Evolutionary conservation across 2,888 invertebrate genomes (phyloP), one percentile per base, ranked within the genome.

Genomic region (Cheilosia pagana): DNA sequence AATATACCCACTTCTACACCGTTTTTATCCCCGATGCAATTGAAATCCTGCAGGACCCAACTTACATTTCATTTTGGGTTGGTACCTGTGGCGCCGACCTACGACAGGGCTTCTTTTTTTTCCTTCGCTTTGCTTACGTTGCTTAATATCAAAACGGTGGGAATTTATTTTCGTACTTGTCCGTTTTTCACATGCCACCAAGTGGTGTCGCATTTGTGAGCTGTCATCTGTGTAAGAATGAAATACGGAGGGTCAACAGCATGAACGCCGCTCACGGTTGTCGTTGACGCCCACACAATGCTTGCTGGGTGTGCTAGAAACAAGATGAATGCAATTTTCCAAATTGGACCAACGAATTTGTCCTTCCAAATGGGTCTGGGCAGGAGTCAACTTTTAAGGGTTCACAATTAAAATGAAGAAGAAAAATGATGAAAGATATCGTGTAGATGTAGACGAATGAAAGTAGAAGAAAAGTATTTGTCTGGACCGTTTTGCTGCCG

Each of bases 131-230:
- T 35, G 35, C 35, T 35, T 35, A 10, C 35, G 81, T 82, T 60
- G 71, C 71, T 77, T 77, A 82, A 77, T 81, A 70, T 81, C 71
- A 76, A 76, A 81, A 72, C 77, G 65, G 65, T 65, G 77, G 67
- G 77, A 77, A 82, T 82, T 67, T 82, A 82, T 82, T 71, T 65
- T 63, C 63, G 25, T 76, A 45, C 71, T 77, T 21, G 52, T 59
- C 23, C 71, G 70, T 81, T 81, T 65, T 71, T 76, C 81, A 71
- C 35, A 12, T 35, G 35, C 35, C 35, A 35, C 35, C 35, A 10
- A 35, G 31, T 35, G 35, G 72, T 78, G 81, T 70, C 57, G 16
- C 76, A 81, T 71, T 76, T 81, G 76, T 76, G 59, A 81, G 52
- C 53, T 71, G 76, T 81, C 81, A 81, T 81, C 59, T 71, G 28